Evolutionary conservation across 2,113 vertebrate species (phyloP).

Genomic region (Eudorcas thomsonii): DNA sequence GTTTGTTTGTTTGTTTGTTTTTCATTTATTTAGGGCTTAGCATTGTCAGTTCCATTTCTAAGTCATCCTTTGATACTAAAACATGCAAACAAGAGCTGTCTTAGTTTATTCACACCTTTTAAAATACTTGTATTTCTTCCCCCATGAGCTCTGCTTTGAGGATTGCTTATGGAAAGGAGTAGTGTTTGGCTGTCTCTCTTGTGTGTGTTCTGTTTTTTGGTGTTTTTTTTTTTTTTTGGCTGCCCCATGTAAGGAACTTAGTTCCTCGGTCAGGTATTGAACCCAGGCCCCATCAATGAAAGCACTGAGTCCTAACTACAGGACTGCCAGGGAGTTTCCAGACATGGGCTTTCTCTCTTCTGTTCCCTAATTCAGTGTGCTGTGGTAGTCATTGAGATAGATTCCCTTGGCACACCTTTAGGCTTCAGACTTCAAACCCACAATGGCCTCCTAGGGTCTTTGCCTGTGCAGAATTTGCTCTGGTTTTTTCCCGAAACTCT

Average conservation of each 20-base stretch:
- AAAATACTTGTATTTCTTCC: background rate
- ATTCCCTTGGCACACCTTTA: background rate
- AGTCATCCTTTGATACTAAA: background rate
- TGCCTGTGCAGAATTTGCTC: background rate
- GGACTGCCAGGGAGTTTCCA: background rate
- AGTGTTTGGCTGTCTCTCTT: background rate
- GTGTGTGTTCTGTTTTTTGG: background rate
- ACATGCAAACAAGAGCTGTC: background rate
- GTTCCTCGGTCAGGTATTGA: background rate
- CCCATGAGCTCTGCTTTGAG: background rate
- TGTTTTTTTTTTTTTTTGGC: background rate
- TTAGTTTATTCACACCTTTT: background rate
- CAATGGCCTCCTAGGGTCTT: background rate
- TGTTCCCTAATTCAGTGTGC: background rate
- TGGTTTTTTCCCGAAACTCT: background rate
- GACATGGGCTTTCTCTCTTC: background rate
- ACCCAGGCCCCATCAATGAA: background rate
- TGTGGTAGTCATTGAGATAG: background rate
- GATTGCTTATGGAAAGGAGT: background rate
- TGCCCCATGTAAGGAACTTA: background rate
- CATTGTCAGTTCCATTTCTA: background rate
- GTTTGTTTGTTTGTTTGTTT: background rate
- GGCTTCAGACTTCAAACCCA: background rate
- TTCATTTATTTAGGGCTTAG: background rate
- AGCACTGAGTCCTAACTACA: background rate